phyloP scores from a whole-genome alignment of 2,888 invertebrate genomes.

The Laothoe populi region DNA sequence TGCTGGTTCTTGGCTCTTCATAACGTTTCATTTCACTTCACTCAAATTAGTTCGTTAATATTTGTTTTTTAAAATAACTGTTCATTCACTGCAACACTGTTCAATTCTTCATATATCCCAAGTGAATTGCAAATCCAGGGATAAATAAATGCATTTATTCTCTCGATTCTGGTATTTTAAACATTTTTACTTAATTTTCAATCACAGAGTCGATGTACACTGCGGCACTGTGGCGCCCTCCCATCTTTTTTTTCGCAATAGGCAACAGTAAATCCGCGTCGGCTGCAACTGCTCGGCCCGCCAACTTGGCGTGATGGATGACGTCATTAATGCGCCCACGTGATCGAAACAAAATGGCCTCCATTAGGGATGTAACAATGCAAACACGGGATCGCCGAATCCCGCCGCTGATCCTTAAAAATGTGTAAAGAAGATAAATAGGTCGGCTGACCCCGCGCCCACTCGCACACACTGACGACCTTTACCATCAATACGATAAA shows the following conservation, averaged over 20 bases:
- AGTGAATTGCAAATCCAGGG: too few species aligned
- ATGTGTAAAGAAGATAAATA: conserved; percentile 26
- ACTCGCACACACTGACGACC: neutral
- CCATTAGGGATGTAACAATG: conserved; percentile 52
- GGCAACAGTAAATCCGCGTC: conserved; percentile 51
- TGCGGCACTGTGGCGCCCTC: too few species aligned
- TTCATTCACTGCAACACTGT: too few species aligned
- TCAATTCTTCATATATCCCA: too few species aligned
- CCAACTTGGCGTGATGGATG: conserved; percentile 73
- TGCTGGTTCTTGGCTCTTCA: too few species aligned
- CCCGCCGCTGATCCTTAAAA: conserved; percentile 28
- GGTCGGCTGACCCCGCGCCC: conserved; percentile 13
- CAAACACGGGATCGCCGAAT: conserved; percentile 40
- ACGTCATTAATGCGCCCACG: conserved; percentile 68
- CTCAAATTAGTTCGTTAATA: too few species aligned
- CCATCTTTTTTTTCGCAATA: conserved; percentile 34
- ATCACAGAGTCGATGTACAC: too few species aligned
- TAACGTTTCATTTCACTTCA: too few species aligned
- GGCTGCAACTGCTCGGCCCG: conserved; percentile 65
- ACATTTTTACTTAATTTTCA: too few species aligned
- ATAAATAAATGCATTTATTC: too few species aligned
- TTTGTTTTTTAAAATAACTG: too few species aligned
- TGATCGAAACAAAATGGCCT: conserved; percentile 64
- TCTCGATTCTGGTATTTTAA: too few species aligned
- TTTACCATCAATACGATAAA: neutral